phyloP scores from a whole-genome alignment of 2,888 invertebrate species.

The Ctenicera cuprea region DNA sequence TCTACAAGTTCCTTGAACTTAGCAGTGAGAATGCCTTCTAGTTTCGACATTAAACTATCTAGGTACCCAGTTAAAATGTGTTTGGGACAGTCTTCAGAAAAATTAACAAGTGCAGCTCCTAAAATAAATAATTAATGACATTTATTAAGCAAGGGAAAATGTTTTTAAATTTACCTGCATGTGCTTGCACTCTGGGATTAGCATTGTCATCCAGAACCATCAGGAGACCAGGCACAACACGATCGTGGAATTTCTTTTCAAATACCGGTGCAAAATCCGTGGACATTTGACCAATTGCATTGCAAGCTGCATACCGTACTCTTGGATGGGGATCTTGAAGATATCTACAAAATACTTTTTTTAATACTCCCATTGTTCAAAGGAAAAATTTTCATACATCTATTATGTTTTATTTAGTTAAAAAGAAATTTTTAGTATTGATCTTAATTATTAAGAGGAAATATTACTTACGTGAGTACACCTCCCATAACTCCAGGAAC shows the following conservation, averaged over 20 bases:
- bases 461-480: slow-evolving; percentile 60
- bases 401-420: too few species aligned
- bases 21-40: slow-evolving; percentile 90
- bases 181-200: slow-evolving; percentile 95
- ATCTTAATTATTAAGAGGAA: slow-evolving; percentile 9
- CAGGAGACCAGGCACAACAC: slow-evolving; percentile 94
- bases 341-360: slow-evolving; percentile 58
- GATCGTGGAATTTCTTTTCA: slow-evolving; percentile 98
- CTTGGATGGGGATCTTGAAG: slow-evolving; percentile 84
- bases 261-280: slow-evolving; percentile 98
- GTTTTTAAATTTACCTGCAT: slow-evolving; percentile 74
- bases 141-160: background rate
- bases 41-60: slow-evolving; percentile 91
- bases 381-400: too few species aligned
- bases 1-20: slow-evolving; percentile 97
- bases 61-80: slow-evolving; percentile 93
- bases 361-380: too few species aligned
- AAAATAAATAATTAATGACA: too few species aligned
- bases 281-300: slow-evolving; percentile 99
- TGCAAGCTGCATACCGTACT: slow-evolving; percentile 97
- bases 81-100: slow-evolving; percentile 99
- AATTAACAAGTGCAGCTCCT: slow-evolving; percentile 98
- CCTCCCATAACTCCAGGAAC: slow-evolving; percentile 75
- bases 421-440: too few species aligned
- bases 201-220: slow-evolving; percentile 91